Percentiles rank a stretch among this genome's conserved stretches.
Conservation (phyloP, 2,113 vertebrate species). For the Aegotheles bennettii region DNA sequence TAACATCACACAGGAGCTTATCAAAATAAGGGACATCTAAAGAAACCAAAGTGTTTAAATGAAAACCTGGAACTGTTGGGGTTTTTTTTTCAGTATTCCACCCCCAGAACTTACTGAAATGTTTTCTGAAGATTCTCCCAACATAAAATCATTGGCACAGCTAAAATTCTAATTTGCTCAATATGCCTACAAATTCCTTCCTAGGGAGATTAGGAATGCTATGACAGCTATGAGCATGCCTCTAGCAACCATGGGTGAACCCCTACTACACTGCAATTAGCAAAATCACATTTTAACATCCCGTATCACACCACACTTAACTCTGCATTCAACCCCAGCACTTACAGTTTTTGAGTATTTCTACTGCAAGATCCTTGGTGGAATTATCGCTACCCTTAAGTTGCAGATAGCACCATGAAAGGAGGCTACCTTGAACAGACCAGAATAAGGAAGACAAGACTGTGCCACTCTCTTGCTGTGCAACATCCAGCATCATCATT, state of each 20-base stretch:
- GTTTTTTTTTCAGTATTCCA: not conserved
- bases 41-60: not conserved
- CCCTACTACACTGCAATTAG: not conserved
- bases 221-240: not conserved
- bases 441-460: constrained; percentile 91
- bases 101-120: not conserved
- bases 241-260: not conserved
- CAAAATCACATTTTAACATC: not conserved
- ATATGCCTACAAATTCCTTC: not conserved
- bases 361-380: constrained; percentile 76
- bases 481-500: constrained; percentile 79
- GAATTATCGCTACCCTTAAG: constrained; percentile 77
- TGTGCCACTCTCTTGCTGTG: constrained; percentile 75
- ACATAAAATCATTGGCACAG: not conserved
- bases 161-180: not conserved
- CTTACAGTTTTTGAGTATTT: constrained; percentile 91
- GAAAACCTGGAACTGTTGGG: not conserved
- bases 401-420: constrained; percentile 95
- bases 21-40: not conserved
- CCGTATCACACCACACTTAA: not conserved
- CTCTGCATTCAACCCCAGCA: not conserved
- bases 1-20: not conserved
- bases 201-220: not conserved
- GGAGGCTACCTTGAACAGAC: constrained; percentile 93
- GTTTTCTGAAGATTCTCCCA: not conserved